These are phyloP conservation scores for Salvelinus namaycush DNA, from an alignment of 2,113 vertebrate species.

Conservation along the genomic window DNA sequence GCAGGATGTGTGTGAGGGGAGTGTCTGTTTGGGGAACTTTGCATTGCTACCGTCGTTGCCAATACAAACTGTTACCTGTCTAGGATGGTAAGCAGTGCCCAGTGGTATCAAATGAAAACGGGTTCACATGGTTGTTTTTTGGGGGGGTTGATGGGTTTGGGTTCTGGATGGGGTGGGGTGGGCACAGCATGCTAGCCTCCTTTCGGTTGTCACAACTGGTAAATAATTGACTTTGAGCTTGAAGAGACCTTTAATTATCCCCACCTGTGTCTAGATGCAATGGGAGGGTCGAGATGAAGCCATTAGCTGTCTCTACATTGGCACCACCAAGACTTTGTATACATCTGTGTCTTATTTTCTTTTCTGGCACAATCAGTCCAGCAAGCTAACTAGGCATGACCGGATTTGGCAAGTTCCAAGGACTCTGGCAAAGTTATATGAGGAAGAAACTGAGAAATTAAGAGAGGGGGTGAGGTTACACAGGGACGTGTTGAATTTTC, in stretches of 20 bases:
- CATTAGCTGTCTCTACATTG: constrained; percentile 97
- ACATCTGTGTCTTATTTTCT: constrained; percentile 99
- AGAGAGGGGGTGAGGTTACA: constrained; percentile 53
- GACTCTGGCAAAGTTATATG: constrained; percentile 94
- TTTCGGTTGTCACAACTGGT: constrained; percentile 80
- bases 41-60: constrained; percentile 72
- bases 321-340: constrained; percentile 96
- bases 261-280: constrained; percentile 95
- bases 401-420: constrained; percentile 94
- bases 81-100: constrained; percentile 71
- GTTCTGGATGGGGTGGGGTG: constrained; percentile 44
- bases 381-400: constrained; percentile 98
- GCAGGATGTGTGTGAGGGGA: constrained; percentile 66
- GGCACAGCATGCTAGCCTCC: constrained; percentile 67
- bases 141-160: constrained; percentile 9
- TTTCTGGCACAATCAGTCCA: constrained; percentile 96
- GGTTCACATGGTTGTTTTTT: constrained; percentile 57
- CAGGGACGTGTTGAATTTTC: constrained; percentile 76
- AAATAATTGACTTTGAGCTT: constrained; percentile 89
- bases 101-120: constrained; percentile 68
- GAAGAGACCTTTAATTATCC: constrained; percentile 92
- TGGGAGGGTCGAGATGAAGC: constrained; percentile 95
- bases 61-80: constrained; percentile 81
- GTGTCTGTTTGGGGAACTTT: constrained; percentile 77
- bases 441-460: constrained; percentile 83